Conservation (phyloP, 2,113 vertebrate genomes). For the Salvelinus namaycush region DNA sequence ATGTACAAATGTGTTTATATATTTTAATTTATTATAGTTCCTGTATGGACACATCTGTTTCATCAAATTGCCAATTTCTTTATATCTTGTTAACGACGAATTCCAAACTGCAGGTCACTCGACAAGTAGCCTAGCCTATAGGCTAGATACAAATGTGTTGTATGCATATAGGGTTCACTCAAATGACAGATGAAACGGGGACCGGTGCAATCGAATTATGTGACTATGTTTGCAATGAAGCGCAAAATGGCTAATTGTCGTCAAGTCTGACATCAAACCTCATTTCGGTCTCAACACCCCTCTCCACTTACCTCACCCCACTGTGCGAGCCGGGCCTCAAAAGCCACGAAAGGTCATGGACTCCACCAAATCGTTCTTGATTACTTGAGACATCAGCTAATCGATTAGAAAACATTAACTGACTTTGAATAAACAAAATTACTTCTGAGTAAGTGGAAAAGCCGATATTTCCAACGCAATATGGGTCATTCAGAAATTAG, state of each 20-base stretch:
- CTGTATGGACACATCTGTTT: no score
- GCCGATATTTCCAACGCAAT: conserved; percentile 8
- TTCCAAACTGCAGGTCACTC: not conserved
- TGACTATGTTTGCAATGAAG: conserved; percentile 69
- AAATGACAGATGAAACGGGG: conserved; percentile 59
- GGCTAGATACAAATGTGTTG: conserved; percentile 26
- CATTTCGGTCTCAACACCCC: conserved; percentile 33
- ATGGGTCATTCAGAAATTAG: conserved; percentile 35
- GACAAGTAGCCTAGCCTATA: not conserved
- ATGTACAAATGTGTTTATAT: not conserved
- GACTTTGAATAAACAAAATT: conserved; percentile 69
- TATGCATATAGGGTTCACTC: conserved; percentile 34
- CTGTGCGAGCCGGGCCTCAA: conserved; percentile 53
- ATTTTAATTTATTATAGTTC: no score
- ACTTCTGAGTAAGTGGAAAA: conserved; percentile 30
- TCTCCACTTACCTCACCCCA: conserved; percentile 56
- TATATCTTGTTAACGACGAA: not conserved
- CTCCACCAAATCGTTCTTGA: conserved; percentile 71
- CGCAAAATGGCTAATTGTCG: conserved; percentile 79
- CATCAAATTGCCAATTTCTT: no score
- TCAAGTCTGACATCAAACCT: conserved; percentile 70
- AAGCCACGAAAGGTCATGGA: conserved; percentile 72
- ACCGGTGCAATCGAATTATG: conserved; percentile 64
- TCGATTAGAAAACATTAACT: conserved; percentile 77
- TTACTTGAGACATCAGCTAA: conserved; percentile 74